Percentiles rank a stretch among this genome's conserved stretches.
Evolutionary conservation across 2,113 vertebrate species (phyloP).

Genomic region (Tragelaphus scriptus): DNA sequence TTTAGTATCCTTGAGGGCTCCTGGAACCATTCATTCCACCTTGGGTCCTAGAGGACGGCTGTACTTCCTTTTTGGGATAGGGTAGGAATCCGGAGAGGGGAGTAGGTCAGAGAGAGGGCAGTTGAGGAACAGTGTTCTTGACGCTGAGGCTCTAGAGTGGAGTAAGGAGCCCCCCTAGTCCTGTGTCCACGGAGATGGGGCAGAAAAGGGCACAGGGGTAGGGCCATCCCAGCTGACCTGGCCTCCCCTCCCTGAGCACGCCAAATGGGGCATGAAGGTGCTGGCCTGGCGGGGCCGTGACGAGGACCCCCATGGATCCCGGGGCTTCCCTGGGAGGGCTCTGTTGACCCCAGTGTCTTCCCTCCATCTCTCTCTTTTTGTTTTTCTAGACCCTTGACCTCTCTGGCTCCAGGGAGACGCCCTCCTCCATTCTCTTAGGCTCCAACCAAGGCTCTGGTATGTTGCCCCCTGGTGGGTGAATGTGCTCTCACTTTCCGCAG

Average conservation of each 20-base stretch:
- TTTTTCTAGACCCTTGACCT: constrained; percentile 70
- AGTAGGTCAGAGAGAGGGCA: background rate
- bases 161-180: too few relatives aligned
- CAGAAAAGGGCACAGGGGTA: background rate
- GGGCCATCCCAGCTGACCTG: background rate
- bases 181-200: background rate
- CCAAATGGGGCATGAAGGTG: background rate
- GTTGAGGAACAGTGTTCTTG: background rate
- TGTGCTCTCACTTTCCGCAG: background rate
- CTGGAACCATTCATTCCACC: background rate
- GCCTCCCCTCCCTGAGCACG: background rate
- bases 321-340: background rate
- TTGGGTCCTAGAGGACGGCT: background rate
- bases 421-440: constrained; percentile 67
- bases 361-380: constrained; percentile 30
- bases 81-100: background rate
- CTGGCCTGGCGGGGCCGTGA: background rate
- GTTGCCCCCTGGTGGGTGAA: constrained; percentile 42
- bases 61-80: background rate
- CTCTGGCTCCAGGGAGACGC: constrained; percentile 69
- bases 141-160: background rate
- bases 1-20: background rate
- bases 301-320: background rate
- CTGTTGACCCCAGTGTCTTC: background rate
- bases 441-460: constrained; percentile 73